Evolutionary conservation across 2,888 invertebrate genomes (phyloP), one percentile per base, ranked within the genome.

Genomic region (Conistra vaccinii): DNA sequence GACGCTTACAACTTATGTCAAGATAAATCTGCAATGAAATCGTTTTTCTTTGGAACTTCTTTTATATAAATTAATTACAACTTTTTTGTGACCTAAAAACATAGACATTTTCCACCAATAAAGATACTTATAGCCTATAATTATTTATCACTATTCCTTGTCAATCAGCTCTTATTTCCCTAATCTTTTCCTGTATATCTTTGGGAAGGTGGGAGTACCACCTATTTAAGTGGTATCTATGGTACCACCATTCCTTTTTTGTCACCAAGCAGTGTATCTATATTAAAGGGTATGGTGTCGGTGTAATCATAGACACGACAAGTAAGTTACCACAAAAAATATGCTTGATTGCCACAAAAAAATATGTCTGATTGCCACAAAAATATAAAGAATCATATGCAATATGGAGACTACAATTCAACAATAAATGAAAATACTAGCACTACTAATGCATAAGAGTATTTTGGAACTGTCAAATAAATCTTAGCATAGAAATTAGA

Each of bases 21-120:
- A 60, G 29, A 79, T 65, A 65, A 79, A 72, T 55, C 17, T 58
- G 42, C 12, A 32, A 17, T 62, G 23, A 55, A 69, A 55, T 39
- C 7, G 39, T 20, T 70, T 70, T 42, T 39, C 26, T 58, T 70
- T 29, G 12, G 14, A 23, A 42, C 29, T 63, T 29, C 26, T 57
- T 53, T 5, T 3, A 23, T 1, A 23, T 23, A 26, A 20, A 74
- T 74, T 57, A 57, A 65, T 57, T 39, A 65, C 17, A 39, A 48
- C 6, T 39, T 65, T 53, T 74, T 74, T 35, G 14, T 9, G 9
- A 14, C 9, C 5, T 67, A 20, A n/a, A 42, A 20, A 26, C 10
- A 9, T 7, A 20, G 7, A 45, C 6, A 7, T 45, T 45, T 29
- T 14, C 1, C 10, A 26, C 26, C 62, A 62, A 10, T n/a, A 4